phyloP scores from a whole-genome alignment of 2,888 invertebrate genomes.

The Barypeithes pellucidus region DNA sequence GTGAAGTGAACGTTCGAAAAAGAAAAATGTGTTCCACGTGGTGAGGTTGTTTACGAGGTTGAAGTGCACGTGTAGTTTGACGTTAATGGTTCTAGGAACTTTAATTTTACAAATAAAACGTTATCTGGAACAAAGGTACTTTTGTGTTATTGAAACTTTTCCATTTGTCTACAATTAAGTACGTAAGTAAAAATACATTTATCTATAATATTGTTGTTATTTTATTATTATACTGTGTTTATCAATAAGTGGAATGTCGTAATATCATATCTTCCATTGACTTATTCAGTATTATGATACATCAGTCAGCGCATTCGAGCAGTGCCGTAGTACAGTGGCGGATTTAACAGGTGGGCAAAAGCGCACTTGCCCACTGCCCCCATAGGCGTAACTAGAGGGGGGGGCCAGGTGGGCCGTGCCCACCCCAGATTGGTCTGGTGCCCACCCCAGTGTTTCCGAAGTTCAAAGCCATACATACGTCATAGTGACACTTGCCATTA shows the following conservation, averaged over 20 bases:
- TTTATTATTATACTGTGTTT: constrained; percentile 7
- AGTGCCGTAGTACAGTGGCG: too few relatives aligned
- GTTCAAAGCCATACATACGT: too few relatives aligned
- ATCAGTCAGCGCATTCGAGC: too few relatives aligned
- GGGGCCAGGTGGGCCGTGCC: too few relatives aligned
- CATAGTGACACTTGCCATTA: too few relatives aligned
- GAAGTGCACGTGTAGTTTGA: constrained; percentile 13
- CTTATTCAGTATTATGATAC: not conserved
- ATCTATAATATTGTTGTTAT: constrained; percentile 8
- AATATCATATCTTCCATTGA: constrained; percentile 3
- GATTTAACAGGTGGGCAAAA: too few relatives aligned
- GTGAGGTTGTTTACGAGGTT: constrained; percentile 32
- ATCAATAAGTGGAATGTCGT: constrained; percentile 4
- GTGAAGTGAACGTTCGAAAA: not conserved
- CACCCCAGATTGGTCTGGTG: too few relatives aligned
- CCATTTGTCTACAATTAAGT: constrained; percentile 17
- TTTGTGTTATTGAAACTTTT: not conserved
- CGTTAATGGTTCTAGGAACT: constrained; percentile 1
- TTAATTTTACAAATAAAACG: not conserved
- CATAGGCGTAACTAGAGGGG: too few relatives aligned
- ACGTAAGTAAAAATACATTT: not conserved
- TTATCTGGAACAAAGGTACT: too few relatives aligned
- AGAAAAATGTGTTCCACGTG: constrained; percentile 36
- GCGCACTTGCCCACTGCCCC: too few relatives aligned
- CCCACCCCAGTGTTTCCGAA: too few relatives aligned